These are phyloP conservation scores for Campylorhamphus procurvoides DNA, from an alignment of 2,113 vertebrate species.

Conservation along the genomic window DNA sequence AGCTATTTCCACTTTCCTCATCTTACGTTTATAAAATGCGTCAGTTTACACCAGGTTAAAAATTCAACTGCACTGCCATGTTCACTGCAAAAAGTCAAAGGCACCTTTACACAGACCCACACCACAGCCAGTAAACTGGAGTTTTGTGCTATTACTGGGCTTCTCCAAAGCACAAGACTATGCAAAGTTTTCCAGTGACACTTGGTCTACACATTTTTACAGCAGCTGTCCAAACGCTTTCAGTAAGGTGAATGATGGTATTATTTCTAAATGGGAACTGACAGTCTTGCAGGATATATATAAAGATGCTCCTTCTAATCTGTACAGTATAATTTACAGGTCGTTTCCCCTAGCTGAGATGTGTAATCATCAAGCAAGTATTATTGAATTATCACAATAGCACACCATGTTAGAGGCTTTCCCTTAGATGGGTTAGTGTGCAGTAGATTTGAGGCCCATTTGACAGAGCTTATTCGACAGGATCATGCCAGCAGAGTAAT, in stretches of 20 bases:
- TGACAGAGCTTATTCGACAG: background rate
- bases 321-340: conserved; percentile 18
- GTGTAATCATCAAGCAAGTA: background rate
- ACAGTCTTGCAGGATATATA: background rate
- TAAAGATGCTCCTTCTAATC: conserved; percentile 29
- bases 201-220: background rate
- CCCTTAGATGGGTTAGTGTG: background rate
- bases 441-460: background rate
- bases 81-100: background rate
- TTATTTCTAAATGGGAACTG: conserved; percentile 10
- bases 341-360: conserved; percentile 6
- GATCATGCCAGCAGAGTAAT: background rate
- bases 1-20: background rate
- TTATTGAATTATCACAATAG: conserved; percentile 33
- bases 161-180: background rate
- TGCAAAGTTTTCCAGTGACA: background rate
- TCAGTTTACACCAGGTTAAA: background rate
- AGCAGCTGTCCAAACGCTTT: background rate
- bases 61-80: background rate
- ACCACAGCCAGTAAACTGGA: background rate
- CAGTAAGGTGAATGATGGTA: background rate
- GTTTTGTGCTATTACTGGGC: background rate
- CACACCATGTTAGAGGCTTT: background rate
- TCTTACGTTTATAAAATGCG: background rate
- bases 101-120: background rate